A percentile compares a stretch with the other conserved stretches of the same genome.
These are phyloP conservation scores for Pagrus major DNA, from an alignment of 2,113 vertebrate genomes.

Conservation along the genomic window DNA sequence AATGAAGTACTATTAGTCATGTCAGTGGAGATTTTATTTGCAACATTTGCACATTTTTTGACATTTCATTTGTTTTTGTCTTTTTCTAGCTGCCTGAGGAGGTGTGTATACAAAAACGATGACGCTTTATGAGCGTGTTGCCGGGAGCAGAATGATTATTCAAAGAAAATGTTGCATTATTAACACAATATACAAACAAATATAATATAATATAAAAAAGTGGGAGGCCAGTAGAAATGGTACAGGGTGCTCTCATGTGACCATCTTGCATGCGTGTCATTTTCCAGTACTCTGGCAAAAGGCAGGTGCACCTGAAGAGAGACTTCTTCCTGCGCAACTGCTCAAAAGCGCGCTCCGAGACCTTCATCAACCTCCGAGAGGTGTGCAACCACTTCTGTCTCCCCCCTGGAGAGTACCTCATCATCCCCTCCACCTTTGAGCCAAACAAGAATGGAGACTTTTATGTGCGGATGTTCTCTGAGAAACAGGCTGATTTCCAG, in stretches of 20 bases:
- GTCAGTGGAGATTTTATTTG: neutral
- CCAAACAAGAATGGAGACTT: conserved; percentile 88
- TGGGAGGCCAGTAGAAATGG: neutral
- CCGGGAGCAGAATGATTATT: too few relatives aligned
- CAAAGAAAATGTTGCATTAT: too few relatives aligned
- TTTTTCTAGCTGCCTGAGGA: conserved; percentile 86
- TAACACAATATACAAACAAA: neutral
- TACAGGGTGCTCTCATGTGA: conserved; percentile 1
- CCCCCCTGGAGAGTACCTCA: conserved; percentile 87
- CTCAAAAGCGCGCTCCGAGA: conserved; percentile 76
- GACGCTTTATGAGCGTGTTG: neutral
- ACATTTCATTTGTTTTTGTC: conserved; percentile 11
- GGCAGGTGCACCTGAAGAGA: conserved; percentile 77
- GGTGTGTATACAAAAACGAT: conserved; percentile 75
- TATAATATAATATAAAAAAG: neutral
- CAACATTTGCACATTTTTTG: neutral
- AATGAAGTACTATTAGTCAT: neutral
- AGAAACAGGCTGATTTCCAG: conserved; percentile 86
- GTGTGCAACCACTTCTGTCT: conserved; percentile 81
- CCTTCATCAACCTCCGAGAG: conserved; percentile 87
- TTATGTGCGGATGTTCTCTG: conserved; percentile 88
- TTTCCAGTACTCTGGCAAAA: conserved; percentile 71
- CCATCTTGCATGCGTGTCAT: neutral
- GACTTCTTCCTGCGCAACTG: conserved; percentile 83
- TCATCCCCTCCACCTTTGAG: conserved; percentile 89